Conservation (phyloP, 2,113 vertebrate genomes). For the Catharus fuscescens region DNA sequence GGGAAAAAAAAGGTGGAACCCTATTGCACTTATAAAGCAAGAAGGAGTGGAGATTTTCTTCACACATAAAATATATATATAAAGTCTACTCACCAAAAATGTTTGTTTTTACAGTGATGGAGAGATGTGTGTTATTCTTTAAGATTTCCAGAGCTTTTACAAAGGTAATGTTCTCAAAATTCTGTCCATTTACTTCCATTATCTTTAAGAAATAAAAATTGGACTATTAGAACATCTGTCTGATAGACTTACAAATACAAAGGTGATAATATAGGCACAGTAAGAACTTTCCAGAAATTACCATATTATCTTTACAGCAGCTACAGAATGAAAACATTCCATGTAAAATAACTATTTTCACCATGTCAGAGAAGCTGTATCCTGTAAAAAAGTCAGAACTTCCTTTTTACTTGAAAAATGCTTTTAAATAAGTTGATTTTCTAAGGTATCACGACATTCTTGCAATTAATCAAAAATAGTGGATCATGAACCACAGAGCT, state of each 20-base stretch:
- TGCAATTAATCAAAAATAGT: background rate
- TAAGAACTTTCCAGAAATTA: background rate
- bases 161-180: constrained; percentile 95
- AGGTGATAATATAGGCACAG: background rate
- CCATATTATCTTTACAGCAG: background rate
- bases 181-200: constrained; percentile 98
- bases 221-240: background rate
- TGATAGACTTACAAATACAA: background rate
- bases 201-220: constrained; percentile 77
- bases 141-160: constrained; percentile 93
- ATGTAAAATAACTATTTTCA: background rate
- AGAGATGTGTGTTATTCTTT: constrained; percentile 94
- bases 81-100: constrained; percentile 89
- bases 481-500: background rate
- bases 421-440: background rate
- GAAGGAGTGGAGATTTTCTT: background rate
- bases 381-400: background rate
- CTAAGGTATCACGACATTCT: background rate
- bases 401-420: background rate
- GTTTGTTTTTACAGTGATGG: constrained; percentile 96
- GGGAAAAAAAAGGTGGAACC: background rate
- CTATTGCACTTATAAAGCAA: background rate
- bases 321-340: background rate
- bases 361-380: background rate
- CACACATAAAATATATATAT: background rate